phyloP scores from a whole-genome alignment of 2,797 vertebrate genomes.

The Steatocranus sp. region DNA sequence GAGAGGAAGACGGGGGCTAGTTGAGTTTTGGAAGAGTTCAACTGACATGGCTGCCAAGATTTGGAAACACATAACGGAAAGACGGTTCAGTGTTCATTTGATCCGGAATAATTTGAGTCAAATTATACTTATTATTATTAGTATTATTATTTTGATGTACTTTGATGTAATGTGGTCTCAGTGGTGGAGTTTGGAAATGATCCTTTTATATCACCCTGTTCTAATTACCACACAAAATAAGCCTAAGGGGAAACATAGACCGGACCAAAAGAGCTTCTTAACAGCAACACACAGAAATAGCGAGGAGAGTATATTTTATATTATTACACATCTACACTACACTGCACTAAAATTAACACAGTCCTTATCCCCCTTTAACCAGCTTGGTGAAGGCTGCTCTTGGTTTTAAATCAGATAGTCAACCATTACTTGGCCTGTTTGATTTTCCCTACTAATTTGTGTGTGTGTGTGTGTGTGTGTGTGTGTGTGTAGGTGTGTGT shows the following conservation, averaged over 20 bases:
- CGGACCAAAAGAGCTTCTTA: conserved; percentile 18
- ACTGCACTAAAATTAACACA: background rate
- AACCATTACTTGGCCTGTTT: conserved; percentile 55
- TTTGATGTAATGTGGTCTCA: conserved; percentile 13
- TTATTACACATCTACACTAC: conserved; percentile 25
- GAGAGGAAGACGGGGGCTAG: conserved; percentile 18
- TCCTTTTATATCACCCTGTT: conserved; percentile 28
- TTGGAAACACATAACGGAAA: conserved; percentile 28
- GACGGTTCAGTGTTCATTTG: conserved; percentile 16
- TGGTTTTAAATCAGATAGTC: conserved; percentile 64
- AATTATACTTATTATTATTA: conserved; percentile 9
- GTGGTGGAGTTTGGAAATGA: conserved; percentile 35
- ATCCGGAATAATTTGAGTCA: conserved; percentile 22
- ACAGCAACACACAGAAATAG: conserved; percentile 10
- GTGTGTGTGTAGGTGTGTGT: background rate
- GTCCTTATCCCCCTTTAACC: conserved; percentile 53
- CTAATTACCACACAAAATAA: conserved; percentile 38
- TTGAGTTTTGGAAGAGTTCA: conserved; percentile 32
- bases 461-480: background rate
- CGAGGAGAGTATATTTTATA: background rate
- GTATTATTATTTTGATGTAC: conserved; percentile 7
- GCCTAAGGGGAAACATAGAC: conserved; percentile 2
- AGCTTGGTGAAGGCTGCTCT: conserved; percentile 49
- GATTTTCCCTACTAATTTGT: conserved; percentile 60
- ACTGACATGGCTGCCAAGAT: conserved; percentile 28